Evolutionary conservation across 2,888 invertebrate genomes (phyloP).

Genomic region (Drosophila paracracens): DNA sequence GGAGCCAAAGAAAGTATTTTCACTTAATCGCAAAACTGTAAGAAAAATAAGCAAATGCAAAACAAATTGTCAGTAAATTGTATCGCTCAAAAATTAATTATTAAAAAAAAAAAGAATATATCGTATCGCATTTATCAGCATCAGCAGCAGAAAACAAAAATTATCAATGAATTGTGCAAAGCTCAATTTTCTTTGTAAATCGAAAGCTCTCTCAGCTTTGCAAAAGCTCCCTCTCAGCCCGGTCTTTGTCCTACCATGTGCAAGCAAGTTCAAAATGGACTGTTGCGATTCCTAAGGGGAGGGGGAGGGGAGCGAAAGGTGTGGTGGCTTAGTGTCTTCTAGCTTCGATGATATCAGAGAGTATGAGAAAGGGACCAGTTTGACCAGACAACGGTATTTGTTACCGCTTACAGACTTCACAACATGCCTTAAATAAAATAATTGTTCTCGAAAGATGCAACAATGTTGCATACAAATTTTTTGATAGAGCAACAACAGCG

Average conservation of each 20-base stretch:
- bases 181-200: background rate
- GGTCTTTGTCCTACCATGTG: background rate
- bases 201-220: background rate
- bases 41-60: conserved; percentile 8
- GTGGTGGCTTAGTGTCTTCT: background rate
- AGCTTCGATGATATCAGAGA: background rate
- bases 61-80: background rate
- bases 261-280: background rate
- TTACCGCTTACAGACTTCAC: background rate
- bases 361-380: background rate
- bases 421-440: background rate
- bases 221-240: background rate
- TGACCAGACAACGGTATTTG: background rate
- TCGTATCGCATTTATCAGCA: background rate
- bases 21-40: conserved; percentile 34
- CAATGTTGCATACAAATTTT: conserved; percentile 15
- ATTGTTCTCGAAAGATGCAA: conserved; percentile 28
- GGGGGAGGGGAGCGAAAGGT: background rate
- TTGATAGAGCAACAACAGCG: conserved; percentile 29
- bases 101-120: background rate
- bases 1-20: conserved; percentile 10
- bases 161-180: background rate
- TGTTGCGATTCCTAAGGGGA: background rate
- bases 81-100: conserved; percentile 1
- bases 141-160: background rate